Evolutionary conservation across 2,888 invertebrate genomes (phyloP).

Genomic region (Taphrorychus bicolor): DNA sequence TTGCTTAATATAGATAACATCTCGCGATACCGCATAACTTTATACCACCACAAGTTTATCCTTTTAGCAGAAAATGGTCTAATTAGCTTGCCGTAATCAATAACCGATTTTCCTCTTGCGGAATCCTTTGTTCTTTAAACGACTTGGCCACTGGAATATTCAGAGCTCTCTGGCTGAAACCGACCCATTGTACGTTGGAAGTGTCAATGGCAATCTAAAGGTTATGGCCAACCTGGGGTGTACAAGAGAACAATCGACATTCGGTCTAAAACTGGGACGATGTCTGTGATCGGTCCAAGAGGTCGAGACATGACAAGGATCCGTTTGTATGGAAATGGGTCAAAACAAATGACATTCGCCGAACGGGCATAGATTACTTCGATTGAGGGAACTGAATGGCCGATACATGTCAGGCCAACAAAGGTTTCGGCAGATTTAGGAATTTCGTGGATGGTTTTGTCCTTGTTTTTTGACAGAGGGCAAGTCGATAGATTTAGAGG

Average conservation of each 20-base stretch:
- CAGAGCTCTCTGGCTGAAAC: not conserved
- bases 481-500: constrained; percentile 11
- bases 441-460: constrained; percentile 23
- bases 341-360: constrained; percentile 34
- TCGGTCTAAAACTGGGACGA: constrained; percentile 10
- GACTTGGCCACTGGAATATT: not conserved
- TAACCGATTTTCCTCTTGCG: not conserved
- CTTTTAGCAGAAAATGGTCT: no score
- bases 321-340: constrained; percentile 35
- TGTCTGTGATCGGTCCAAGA: constrained; percentile 14
- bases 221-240: constrained; percentile 5
- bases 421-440: constrained; percentile 26
- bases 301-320: constrained; percentile 29
- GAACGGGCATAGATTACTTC: constrained; percentile 29
- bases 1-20: constrained; percentile 3
- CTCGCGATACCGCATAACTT: not conserved
- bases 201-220: constrained; percentile 8
- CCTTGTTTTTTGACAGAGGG: constrained; percentile 29
- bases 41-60: not conserved
- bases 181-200: not conserved
- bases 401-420: constrained; percentile 30
- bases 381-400: constrained; percentile 31
- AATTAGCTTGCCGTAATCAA: no score
- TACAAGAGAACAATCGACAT: not conserved
- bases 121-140: not conserved